Conservation (phyloP, 2,888 invertebrate genomes). For the Idaea aversata region DNA sequence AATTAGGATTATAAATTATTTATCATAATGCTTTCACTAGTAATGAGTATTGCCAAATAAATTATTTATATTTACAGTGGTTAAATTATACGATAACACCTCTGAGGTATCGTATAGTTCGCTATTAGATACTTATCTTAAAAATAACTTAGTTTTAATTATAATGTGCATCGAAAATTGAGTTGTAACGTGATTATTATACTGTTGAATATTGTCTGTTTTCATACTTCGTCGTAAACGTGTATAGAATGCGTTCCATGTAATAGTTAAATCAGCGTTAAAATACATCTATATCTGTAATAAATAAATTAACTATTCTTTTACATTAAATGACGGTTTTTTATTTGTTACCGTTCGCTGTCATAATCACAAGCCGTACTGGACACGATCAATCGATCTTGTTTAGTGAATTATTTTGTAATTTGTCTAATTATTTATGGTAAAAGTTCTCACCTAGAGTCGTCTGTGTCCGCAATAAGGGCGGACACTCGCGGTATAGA, state of each 20-base stretch:
- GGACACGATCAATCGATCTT: too few relatives aligned
- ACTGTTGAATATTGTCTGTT: conserved; percentile 9
- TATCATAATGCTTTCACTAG: conserved; percentile 4
- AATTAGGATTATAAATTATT: conserved; percentile 3
- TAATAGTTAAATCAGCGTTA: conserved; percentile 36
- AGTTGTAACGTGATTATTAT: conserved; percentile 14
- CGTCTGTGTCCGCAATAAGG: conserved; percentile 9
- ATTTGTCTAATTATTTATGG: background rate
- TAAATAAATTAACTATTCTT: conserved; percentile 60
- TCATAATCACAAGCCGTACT: background rate
- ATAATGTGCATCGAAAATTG: background rate
- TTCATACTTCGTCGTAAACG: background rate
- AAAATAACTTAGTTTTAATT: background rate
- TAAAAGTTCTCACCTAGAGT: background rate
- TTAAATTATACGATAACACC: conserved; percentile 8
- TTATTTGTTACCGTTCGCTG: conserved; percentile 55
- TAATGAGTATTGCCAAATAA: conserved; percentile 22
- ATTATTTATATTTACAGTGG: conserved; percentile 15
- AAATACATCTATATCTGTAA: conserved; percentile 39
- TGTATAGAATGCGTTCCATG: conserved; percentile 4
- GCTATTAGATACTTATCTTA: background rate
- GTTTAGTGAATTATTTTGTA: too few relatives aligned
- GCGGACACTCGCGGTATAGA: conserved; percentile 18
- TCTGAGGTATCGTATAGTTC: conserved; percentile 4
- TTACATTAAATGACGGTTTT: conserved; percentile 58